These are phyloP conservation scores for Phainopepla nitens DNA, from an alignment of 2,113 vertebrate genomes.

Conservation along the genomic window DNA sequence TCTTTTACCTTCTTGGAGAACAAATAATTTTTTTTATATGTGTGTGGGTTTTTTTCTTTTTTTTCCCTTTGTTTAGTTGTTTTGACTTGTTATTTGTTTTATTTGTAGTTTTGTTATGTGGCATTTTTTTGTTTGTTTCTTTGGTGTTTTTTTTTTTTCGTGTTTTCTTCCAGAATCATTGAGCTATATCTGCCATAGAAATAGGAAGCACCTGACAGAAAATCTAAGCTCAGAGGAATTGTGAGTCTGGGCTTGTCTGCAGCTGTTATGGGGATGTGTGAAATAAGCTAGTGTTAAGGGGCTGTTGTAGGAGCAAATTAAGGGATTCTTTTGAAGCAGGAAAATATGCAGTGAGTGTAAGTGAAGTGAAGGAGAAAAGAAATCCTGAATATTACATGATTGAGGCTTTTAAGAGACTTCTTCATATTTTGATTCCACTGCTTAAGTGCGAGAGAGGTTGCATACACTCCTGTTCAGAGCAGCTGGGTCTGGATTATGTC, in stretches of 20 bases:
- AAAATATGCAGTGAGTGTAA: not conserved
- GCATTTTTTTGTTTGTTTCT: not conserved
- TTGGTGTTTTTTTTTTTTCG: not conserved
- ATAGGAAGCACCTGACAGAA: not conserved
- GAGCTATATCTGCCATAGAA: not conserved
- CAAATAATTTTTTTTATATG: not conserved
- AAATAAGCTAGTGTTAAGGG: not conserved
- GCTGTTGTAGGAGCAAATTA: not conserved
- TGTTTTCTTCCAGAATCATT: not conserved
- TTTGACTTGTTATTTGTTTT: not conserved
- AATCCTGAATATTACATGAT: not conserved
- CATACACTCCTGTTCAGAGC: constrained; percentile 17
- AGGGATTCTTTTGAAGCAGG: not conserved
- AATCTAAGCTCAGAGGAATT: not conserved
- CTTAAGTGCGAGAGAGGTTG: constrained; percentile 22
- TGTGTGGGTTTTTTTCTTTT: rapidly evolving
- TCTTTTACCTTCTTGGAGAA: not conserved
- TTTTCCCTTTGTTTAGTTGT: not conserved
- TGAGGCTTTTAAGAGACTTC: constrained; percentile 1
- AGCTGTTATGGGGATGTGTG: not conserved
- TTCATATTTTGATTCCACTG: not conserved
- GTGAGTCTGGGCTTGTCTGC: not conserved
- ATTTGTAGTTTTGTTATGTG: not conserved
- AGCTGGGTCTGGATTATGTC: constrained; percentile 51
- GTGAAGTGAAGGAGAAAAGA: not conserved